Conservation (phyloP, 2,888 invertebrate species). For the Meganola albula region DNA sequence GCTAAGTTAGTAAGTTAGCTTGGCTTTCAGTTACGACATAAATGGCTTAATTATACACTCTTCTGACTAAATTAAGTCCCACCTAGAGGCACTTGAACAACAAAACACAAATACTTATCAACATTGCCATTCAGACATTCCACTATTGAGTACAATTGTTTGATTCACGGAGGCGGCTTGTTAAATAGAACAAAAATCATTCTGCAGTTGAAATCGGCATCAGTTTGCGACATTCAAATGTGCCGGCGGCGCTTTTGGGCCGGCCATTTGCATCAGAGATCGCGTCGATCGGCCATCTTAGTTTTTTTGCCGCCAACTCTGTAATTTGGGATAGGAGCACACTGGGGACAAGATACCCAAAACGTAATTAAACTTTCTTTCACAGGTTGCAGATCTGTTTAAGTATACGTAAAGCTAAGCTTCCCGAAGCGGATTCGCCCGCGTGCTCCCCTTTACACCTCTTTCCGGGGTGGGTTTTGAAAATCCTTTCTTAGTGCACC, state of each 20-base stretch:
- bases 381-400: neutral
- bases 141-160: constrained; percentile 34
- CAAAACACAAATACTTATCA: constrained; percentile 29
- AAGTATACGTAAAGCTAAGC: neutral
- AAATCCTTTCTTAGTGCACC: too few relatives aligned
- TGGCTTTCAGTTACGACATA: too few relatives aligned
- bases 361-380: neutral
- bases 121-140: constrained; percentile 32
- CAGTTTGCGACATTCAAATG: constrained; percentile 69
- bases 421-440: too few relatives aligned
- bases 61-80: constrained; percentile 23
- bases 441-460: too few relatives aligned
- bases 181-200: constrained; percentile 67
- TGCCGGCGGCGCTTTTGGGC: constrained; percentile 65
- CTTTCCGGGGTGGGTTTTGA: too few relatives aligned
- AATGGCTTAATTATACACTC: constrained; percentile 27
- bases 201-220: constrained; percentile 41
- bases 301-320: constrained; percentile 50
- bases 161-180: constrained; percentile 36
- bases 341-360: constrained; percentile 16
- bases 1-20: too few relatives aligned
- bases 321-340: constrained; percentile 19
- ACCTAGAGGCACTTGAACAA: constrained; percentile 15
- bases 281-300: constrained; percentile 65
- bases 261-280: constrained; percentile 69